Conservation (phyloP, 2,888 invertebrate genomes). For the Cryptocephalus primarius region DNA sequence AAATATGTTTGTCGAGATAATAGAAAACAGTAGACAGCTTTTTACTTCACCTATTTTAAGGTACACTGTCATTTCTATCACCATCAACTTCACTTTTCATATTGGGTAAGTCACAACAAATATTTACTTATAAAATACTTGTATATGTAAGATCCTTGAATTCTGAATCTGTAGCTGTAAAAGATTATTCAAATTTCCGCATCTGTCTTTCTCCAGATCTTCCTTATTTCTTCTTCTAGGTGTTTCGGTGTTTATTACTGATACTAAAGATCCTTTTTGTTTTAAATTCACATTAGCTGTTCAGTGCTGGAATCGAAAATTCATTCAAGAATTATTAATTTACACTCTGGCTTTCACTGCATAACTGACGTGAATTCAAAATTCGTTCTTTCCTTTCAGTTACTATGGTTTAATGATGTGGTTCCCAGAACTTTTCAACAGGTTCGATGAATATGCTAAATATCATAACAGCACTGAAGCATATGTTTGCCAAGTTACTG, state of each 20-base stretch:
- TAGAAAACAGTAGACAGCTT: slow-evolving; percentile 70
- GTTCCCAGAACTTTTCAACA: slow-evolving; percentile 90
- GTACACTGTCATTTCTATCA: slow-evolving; percentile 74
- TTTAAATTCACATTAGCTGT: too few relatives aligned
- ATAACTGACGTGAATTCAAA: too few relatives aligned
- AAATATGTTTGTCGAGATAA: slow-evolving; percentile 64
- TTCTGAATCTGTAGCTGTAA: too few relatives aligned
- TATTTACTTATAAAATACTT: background rate
- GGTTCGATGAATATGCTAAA: slow-evolving; percentile 70
- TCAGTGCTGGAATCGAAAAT: too few relatives aligned
- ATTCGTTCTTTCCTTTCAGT: slow-evolving; percentile 34
- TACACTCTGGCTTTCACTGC: too few relatives aligned
- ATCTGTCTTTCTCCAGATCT: too few relatives aligned
- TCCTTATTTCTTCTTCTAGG: too few relatives aligned
- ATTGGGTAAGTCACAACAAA: slow-evolving; percentile 54
- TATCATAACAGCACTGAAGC: slow-evolving; percentile 51
- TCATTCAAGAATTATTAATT: too few relatives aligned
- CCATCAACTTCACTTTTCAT: slow-evolving; percentile 87
- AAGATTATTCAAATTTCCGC: too few relatives aligned
- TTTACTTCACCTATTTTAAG: slow-evolving; percentile 73
- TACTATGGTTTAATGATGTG: slow-evolving; percentile 96
- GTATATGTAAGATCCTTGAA: background rate
- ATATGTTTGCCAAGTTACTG: slow-evolving; percentile 65
- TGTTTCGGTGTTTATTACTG: too few relatives aligned
- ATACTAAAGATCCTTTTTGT: too few relatives aligned